phyloP scores from a whole-genome alignment of 2,113 vertebrate species.

The Piaya cayana region DNA sequence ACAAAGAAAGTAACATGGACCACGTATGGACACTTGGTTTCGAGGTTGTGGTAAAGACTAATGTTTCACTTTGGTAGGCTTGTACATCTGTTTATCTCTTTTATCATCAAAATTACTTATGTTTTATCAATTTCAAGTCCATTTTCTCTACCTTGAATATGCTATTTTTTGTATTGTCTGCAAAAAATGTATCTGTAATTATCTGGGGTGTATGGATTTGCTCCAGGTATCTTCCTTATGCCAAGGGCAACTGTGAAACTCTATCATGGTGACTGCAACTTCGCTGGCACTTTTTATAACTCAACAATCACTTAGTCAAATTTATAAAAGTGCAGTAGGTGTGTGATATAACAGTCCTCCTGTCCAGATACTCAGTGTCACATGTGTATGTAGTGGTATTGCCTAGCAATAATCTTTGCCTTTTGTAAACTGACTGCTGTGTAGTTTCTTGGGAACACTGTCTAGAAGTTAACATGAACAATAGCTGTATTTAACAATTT shows the following conservation, averaged over 20 bases:
- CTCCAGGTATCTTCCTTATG: background rate
- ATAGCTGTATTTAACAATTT: background rate
- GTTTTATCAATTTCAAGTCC: background rate
- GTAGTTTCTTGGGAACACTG: background rate
- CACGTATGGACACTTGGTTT: background rate
- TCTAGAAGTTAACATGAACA: background rate
- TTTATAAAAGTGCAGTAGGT: background rate
- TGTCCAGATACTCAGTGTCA: background rate
- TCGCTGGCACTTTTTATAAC: background rate
- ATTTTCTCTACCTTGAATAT: background rate
- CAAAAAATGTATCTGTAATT: background rate
- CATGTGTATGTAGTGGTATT: background rate
- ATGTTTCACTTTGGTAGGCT: background rate
- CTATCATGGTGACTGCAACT: background rate
- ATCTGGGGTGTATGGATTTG: background rate
- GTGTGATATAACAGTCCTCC: background rate
- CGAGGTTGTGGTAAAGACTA: background rate
- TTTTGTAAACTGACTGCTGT: background rate
- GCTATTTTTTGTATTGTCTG: background rate
- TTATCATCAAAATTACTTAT: background rate
- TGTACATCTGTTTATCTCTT: background rate
- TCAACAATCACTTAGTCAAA: background rate
- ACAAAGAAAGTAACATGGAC: background rate
- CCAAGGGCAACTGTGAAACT: background rate
- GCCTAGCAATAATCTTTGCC: conserved; percentile 3